These are phyloP conservation scores for Drosophila arawakana DNA, from an alignment of 1,140 invertebrate species.

Conservation along the genomic window DNA sequence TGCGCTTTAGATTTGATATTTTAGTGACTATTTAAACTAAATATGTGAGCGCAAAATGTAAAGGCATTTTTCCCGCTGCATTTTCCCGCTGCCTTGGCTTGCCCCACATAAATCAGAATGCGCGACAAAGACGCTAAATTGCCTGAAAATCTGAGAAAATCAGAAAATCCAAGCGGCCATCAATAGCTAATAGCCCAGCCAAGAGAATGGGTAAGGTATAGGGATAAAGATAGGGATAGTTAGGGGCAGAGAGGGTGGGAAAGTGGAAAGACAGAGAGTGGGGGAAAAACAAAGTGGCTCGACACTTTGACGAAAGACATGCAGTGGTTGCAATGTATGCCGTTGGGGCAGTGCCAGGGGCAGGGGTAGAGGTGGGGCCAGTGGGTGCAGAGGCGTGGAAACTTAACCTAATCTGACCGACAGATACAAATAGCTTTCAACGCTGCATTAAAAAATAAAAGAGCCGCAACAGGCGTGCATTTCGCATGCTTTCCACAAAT, in stretches of 20 bases:
- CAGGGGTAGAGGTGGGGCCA: not conserved
- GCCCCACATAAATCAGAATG: slow-evolving; percentile 65
- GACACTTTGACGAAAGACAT: slow-evolving; percentile 82
- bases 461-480: slow-evolving; percentile 70
- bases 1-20: slow-evolving; percentile 23
- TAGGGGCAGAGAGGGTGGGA: slow-evolving; percentile 20
- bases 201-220: not conserved
- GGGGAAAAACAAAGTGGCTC: slow-evolving; percentile 62
- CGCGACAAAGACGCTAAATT: slow-evolving; percentile 69
- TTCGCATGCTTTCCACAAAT: slow-evolving; percentile 80
- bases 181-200: slow-evolving; percentile 45
- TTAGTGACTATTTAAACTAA: slow-evolving; percentile 69
- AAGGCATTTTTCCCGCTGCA: slow-evolving; percentile 34
- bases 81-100: not conserved
- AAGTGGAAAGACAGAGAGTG: slow-evolving; percentile 18
- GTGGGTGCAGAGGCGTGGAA: slow-evolving; percentile 26
- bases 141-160: slow-evolving; percentile 31
- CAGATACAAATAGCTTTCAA: slow-evolving; percentile 82
- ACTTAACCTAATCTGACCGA: slow-evolving; percentile 81
- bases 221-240: slow-evolving; percentile 52
- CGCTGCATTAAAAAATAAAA: slow-evolving; percentile 74
- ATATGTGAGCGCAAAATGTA: slow-evolving; percentile 65
- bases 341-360: not conserved
- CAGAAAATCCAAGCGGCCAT: slow-evolving; percentile 34
- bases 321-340: slow-evolving; percentile 57